Percentiles rank a stretch among this genome's conserved stretches.
Conservation (phyloP, 37 sponge, comb jelly and placozoan species). For the Chondrilla cf. caribensis region DNA sequence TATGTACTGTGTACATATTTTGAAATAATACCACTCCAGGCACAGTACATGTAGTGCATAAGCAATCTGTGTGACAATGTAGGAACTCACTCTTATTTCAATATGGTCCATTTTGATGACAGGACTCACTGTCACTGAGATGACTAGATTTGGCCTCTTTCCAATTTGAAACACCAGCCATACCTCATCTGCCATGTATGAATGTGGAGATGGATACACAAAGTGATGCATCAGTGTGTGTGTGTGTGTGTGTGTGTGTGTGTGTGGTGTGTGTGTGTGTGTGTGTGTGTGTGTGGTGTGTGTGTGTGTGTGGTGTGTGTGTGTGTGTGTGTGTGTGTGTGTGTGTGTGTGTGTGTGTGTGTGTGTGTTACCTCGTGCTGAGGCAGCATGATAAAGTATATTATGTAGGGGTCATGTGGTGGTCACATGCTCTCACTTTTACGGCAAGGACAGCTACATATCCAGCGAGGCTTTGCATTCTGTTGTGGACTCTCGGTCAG, state of each 20-base stretch:
- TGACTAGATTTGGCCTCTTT: neutral
- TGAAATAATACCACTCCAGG: too few species aligned
- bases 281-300: neutral
- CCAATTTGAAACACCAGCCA: conserved; percentile 38
- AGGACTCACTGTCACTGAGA: neutral
- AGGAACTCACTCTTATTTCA: neutral
- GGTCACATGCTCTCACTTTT: too few species aligned
- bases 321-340: neutral
- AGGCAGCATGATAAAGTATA: too few species aligned
- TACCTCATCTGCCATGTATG: conserved; percentile 29
- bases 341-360: neutral
- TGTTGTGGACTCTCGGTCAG: too few species aligned
- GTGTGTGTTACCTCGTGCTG: too few species aligned
- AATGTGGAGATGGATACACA: too few species aligned
- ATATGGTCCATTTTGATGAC: neutral
- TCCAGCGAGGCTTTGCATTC: too few species aligned
- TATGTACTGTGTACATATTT: too few species aligned
- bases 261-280: conserved; percentile 7
- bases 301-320: neutral
- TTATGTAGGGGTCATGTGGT: too few species aligned
- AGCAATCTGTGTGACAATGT: too few species aligned
- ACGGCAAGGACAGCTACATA: too few species aligned
- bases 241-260: conserved; percentile 1
- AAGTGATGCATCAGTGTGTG: neutral
- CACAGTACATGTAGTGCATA: too few species aligned